Base-by-base conservation (phyloP, 2,797 vertebrate genomes). In the Pangasius larnaudii region DNA sequence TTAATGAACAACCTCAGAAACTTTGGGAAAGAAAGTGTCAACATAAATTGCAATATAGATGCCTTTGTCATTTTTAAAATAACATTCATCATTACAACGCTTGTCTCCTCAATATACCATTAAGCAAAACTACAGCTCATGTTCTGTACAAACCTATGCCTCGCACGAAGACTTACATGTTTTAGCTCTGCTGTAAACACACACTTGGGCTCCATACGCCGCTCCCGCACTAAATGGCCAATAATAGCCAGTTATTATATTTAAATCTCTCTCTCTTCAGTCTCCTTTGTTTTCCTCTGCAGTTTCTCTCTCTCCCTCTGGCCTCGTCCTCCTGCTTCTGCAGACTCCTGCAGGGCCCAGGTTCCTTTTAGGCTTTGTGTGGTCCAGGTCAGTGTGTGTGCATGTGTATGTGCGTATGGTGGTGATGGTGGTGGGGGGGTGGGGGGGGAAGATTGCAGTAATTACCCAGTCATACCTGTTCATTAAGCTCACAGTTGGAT, bases 401-500 rank as follows among this genome's bases (percentile, higher is more conserved):
- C 24, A 75, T 63, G 75, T 63, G 69, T 90, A 49, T 86, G 87
- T 86, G 80, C 61, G 80, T 82, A 77, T 53, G 85, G 75, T 84
- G 81, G 42, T 51, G n/a, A 22, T 33, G 61, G n/a, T 49, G 39
- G 71, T 19, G 33, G 88, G 59, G 95, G 92, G 80, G 88, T 51
- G 95, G 93, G 92, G 93, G 94, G 97, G 96, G 97, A 97, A 98
- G 98, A 99, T 99, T 99, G 98, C 98, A 97, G 97, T 98, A 99
- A 99, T 99, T 99, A 99, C 97, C 96, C 96, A 95, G 94, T 96
- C 97, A 97, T 98, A 99, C 98, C 98, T 98, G 97, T 98, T 99
- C 98, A 99, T 99, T 99, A 98, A 98, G 97, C 97, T 97, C 98
- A 97, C 98, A 98, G 98, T 97, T 95, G 97, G 97, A 97, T 97